Conservation (phyloP, 2,888 invertebrate species). For the Mayetiola destructor region DNA sequence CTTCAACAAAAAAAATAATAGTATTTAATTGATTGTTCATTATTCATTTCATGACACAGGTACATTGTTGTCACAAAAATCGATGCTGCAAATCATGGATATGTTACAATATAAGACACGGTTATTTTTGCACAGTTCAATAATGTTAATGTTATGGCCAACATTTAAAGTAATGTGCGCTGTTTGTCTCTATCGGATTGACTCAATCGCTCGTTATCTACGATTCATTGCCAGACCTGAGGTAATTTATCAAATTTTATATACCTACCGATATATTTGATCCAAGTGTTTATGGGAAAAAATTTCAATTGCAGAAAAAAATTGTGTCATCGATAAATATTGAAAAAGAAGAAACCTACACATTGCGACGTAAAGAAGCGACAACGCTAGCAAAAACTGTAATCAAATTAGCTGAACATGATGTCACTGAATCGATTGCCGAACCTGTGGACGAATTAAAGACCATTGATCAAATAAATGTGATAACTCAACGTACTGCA, state of each 20-base stretch:
- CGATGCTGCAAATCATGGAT: conserved; percentile 17
- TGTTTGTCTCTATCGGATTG: not conserved
- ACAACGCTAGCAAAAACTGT: not conserved
- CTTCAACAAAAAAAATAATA: not conserved
- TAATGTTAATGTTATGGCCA: conserved; percentile 15
- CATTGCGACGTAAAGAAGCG: not conserved
- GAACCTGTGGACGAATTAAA: not conserved
- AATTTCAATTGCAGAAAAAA: not conserved
- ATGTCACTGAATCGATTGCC: not conserved
- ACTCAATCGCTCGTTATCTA: not conserved
- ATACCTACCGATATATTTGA: not conserved
- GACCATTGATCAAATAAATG: not conserved
- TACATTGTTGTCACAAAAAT: conserved; percentile 18
- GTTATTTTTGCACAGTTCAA: conserved; percentile 16
- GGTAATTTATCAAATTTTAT: not conserved
- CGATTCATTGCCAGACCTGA: not conserved
- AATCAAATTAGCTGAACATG: not conserved
- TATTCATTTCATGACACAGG: conserved; percentile 14
- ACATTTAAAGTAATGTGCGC: conserved; percentile 15
- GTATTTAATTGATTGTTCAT: not conserved
- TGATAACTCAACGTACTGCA: not conserved
- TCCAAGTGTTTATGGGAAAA: not conserved
- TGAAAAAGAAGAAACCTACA: conserved; percentile 5
- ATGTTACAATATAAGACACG: conserved; percentile 17
- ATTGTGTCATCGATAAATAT: not conserved